Conservation (phyloP, 2,113 vertebrate genomes). For the Jaculus jaculus region DNA sequence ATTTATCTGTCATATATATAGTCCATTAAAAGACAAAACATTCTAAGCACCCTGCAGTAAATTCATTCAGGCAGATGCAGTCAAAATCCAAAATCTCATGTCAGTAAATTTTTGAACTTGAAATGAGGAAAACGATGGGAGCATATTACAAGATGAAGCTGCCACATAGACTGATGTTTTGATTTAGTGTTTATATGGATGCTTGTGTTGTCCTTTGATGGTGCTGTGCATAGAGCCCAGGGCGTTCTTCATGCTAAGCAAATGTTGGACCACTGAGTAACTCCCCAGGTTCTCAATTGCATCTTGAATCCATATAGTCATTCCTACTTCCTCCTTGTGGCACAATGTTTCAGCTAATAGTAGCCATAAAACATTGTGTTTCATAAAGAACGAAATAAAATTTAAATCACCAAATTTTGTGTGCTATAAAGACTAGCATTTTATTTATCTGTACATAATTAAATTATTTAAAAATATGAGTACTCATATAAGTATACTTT, state of each 20-base stretch:
- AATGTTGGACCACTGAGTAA: neutral
- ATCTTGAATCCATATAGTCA: neutral
- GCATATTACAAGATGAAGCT: neutral
- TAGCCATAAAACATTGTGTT: neutral
- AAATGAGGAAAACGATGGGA: constrained; percentile 2
- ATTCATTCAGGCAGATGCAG: neutral
- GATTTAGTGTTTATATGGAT: neutral
- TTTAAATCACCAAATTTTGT: neutral
- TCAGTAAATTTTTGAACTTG: neutral
- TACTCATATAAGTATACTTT: neutral
- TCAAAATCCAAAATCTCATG: neutral
- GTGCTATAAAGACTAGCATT: neutral
- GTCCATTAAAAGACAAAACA: neutral
- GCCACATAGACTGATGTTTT: neutral
- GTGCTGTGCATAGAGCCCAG: neutral
- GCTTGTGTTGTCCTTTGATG: neutral
- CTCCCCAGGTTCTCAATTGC: no score
- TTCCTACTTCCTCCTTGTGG: neutral
- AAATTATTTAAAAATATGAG: constrained; percentile 25
- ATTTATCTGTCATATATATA: constrained; percentile 1
- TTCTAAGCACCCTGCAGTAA: neutral
- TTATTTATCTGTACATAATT: neutral
- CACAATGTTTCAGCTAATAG: neutral
- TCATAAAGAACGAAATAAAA: neutral
- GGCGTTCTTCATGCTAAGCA: neutral